A percentile compares a stretch with the other conserved stretches of the same genome.
Evolutionary conservation across 2,888 invertebrate species (phyloP).

Genomic region (Caenorhabditis becei): DNA sequence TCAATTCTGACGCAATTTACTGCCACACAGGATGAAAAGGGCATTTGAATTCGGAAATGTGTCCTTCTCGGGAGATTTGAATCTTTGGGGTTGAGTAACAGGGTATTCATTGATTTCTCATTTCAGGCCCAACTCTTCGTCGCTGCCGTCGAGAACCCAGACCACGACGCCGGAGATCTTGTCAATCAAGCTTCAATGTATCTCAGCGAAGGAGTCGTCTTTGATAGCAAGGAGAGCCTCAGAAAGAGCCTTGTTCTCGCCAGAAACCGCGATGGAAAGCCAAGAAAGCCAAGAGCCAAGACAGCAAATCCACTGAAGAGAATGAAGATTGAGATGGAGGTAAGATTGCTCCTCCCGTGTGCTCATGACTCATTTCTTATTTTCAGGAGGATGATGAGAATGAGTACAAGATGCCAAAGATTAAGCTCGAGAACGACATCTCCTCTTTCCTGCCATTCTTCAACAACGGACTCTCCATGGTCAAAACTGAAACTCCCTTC

Average conservation of each 20-base stretch:
- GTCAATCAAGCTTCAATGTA: constrained; percentile 71
- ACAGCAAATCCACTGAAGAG: constrained; percentile 62
- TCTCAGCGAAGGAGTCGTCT: constrained; percentile 72
- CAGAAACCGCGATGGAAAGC: constrained; percentile 71
- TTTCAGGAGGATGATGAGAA: constrained; percentile 65
- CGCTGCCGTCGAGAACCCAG: constrained; percentile 72
- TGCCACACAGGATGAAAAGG: constrained; percentile 45
- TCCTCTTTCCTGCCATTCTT: constrained; percentile 62
- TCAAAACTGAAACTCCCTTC: constrained; percentile 68
- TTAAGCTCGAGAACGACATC: constrained; percentile 56
- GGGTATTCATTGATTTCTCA: not conserved
- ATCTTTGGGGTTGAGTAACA: not conserved
- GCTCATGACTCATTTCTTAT: not conserved
- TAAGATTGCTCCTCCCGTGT: constrained; percentile 4
- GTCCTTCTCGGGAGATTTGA: constrained; percentile 15
- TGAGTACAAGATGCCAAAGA: constrained; percentile 59
- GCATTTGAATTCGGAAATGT: constrained; percentile 28
- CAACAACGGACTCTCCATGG: constrained; percentile 66
- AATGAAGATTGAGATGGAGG: constrained; percentile 66
- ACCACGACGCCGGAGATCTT: constrained; percentile 72
- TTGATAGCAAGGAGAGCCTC: constrained; percentile 78
- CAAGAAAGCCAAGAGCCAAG: constrained; percentile 68
- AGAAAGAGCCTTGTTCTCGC: constrained; percentile 79
- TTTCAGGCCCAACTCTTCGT: constrained; percentile 74
- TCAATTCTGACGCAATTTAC: constrained; percentile 51